phyloP scores from a whole-genome alignment of 2,888 invertebrate species.

The Chymomyza fuscimana region DNA sequence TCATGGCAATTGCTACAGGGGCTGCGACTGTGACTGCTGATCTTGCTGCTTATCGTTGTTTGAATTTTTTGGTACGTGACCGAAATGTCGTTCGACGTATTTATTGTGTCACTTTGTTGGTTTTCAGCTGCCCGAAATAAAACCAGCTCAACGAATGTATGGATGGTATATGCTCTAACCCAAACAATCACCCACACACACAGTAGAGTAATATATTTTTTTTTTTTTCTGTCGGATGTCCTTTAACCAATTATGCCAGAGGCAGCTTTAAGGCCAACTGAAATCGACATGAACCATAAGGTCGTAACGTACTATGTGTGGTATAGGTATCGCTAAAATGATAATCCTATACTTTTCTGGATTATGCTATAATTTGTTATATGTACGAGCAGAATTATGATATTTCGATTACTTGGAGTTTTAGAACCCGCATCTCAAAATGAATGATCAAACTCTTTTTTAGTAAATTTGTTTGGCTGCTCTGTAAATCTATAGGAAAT shows the following conservation, averaged over 20 bases:
- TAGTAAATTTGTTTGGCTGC: too few species aligned
- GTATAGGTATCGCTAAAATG: too few species aligned
- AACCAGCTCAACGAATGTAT: not conserved
- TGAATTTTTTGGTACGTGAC: constrained; percentile 65
- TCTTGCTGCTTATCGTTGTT: constrained; percentile 48
- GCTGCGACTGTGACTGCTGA: constrained; percentile 26
- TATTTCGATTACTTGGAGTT: too few species aligned
- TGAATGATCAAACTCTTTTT: too few species aligned
- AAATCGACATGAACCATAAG: not conserved
- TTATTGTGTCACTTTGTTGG: constrained; percentile 49
- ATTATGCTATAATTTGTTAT: too few species aligned
- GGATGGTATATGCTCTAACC: not conserved
- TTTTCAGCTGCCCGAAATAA: constrained; percentile 4
- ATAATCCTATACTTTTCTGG: too few species aligned
- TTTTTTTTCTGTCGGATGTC: not conserved
- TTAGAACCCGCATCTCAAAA: too few species aligned
- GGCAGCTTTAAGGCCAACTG: not conserved
- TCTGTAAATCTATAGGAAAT: too few species aligned
- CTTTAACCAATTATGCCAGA: not conserved
- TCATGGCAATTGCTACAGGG: not conserved
- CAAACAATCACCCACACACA: not conserved
- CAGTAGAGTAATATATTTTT: not conserved
- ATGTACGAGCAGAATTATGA: too few species aligned
- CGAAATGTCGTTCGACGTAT: constrained; percentile 65
- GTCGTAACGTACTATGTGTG: too few species aligned